A percentile compares a stretch with the other conserved stretches of the same genome.
Evolutionary conservation across 2,797 vertebrate species (phyloP).

Genomic region (Vireo griseus): DNA sequence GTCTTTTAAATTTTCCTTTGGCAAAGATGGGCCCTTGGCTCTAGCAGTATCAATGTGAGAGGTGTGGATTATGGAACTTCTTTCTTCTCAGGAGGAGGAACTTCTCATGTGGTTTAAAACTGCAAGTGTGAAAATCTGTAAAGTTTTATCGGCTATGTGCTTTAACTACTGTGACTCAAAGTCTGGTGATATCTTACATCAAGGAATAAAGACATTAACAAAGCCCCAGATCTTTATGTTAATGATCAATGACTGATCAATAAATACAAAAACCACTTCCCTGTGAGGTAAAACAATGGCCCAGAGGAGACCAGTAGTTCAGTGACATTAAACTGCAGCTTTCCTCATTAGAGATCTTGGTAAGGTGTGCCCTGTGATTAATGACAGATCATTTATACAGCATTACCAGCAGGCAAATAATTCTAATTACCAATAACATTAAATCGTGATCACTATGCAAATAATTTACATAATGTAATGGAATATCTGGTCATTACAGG

Average conservation of each 20-base stretch:
- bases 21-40: background rate
- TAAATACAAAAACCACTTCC: background rate
- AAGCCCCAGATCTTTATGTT: background rate
- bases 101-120: background rate
- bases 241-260: background rate
- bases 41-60: background rate
- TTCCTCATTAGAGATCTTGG: constrained; percentile 23
- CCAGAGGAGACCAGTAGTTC: background rate
- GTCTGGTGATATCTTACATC: background rate
- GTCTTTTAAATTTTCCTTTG: background rate
- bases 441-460: constrained; percentile 66
- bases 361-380: constrained; percentile 51
- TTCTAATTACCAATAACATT: constrained; percentile 63
- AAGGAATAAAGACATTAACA: background rate
- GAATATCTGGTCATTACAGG: constrained; percentile 64
- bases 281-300: background rate
- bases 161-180: background rate
- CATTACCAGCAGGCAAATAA: constrained; percentile 62
- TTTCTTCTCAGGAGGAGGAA: background rate
- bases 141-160: background rate
- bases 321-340: background rate
- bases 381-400: constrained; percentile 36
- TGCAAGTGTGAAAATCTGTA: background rate
- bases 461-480: constrained; percentile 68
- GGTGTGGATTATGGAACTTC: background rate